These are phyloP conservation scores for Trachelus troglodyta DNA, from an alignment of 2,888 invertebrate species.

Conservation along the genomic window DNA sequence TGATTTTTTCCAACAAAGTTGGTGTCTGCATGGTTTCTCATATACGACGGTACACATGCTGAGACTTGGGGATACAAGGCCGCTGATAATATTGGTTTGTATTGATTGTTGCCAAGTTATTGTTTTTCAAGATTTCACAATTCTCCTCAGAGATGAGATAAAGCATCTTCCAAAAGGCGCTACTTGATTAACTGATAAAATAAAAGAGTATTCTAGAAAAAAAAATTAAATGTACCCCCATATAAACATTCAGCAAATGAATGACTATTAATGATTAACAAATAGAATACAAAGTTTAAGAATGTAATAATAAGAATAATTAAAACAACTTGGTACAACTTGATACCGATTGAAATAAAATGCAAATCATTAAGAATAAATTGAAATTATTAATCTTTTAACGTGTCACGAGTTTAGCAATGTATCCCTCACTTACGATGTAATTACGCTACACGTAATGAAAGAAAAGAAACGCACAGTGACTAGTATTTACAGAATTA, in stretches of 20 bases:
- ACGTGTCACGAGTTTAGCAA: neutral
- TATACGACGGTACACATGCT: neutral
- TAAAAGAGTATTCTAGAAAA: neutral
- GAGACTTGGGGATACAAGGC: neutral
- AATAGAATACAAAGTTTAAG: neutral
- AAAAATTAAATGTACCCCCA: neutral
- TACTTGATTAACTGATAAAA: neutral
- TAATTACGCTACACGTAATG: neutral
- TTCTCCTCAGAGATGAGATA: neutral
- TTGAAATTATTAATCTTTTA: neutral
- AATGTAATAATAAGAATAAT: neutral
- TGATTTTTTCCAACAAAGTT: neutral
- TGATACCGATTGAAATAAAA: neutral
- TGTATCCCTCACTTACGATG: neutral
- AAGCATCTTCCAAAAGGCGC: neutral
- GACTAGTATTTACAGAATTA: neutral
- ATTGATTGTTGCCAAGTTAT: neutral
- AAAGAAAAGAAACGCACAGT: neutral
- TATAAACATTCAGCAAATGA: neutral
- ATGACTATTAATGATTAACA: neutral
- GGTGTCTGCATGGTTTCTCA: neutral
- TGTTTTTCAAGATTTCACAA: neutral
- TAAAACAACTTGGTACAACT: neutral
- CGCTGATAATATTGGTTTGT: neutral
- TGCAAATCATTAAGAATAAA: neutral